Evolutionary conservation across 2,113 vertebrate genomes (phyloP), one percentile per base, ranked within the genome.

Genomic region (Protomyctophum bolini): DNA sequence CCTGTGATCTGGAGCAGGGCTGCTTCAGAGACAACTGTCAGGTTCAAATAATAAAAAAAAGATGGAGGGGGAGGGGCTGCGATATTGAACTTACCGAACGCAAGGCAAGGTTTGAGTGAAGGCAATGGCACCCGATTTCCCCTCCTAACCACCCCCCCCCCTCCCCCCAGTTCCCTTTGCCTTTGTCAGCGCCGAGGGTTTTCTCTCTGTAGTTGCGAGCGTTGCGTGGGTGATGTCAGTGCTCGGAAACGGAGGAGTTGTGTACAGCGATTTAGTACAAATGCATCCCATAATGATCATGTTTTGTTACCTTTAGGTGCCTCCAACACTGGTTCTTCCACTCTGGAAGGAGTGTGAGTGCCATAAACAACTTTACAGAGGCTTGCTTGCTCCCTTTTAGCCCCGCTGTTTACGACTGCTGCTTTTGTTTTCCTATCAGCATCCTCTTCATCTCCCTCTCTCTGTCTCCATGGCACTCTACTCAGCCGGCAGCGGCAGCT

Each of bases 281-380:
- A 93, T 91, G 88, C 90, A 90, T 83, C 90, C 87, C 84, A 87
- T 93, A 93, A 94, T 92, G 90, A 93, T 93, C 87, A 78, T 92
- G 89, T 93, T 93, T 93, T 92, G 89, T 91, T 91, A 78, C 88
- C 88, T 91, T 89, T 87, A 77, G 90, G 86, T 85, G 84, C 84
- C 84, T 87, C 80, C 81, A 86, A 85, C 75, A 79, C 76, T 58
- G 47, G 83, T 83, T 90, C 75, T 70, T 70, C 84, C 79, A 70
- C 77, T 84, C 73, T 82, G 75, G 81, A 86, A 87, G 81, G 86
- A 87, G 84, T 83, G 74, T 63, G 78, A 84, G 65, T 2, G 62
- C 68, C 59, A 61, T 86, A 86, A 91, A 88, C 84, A 88, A 41
- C 33, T 76, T 79, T 77, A 73, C 77, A 81, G 82, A 87, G 75